These are phyloP conservation scores for Ips nitidus DNA, from an alignment of 1,140 invertebrate genomes.

Conservation along the genomic window DNA sequence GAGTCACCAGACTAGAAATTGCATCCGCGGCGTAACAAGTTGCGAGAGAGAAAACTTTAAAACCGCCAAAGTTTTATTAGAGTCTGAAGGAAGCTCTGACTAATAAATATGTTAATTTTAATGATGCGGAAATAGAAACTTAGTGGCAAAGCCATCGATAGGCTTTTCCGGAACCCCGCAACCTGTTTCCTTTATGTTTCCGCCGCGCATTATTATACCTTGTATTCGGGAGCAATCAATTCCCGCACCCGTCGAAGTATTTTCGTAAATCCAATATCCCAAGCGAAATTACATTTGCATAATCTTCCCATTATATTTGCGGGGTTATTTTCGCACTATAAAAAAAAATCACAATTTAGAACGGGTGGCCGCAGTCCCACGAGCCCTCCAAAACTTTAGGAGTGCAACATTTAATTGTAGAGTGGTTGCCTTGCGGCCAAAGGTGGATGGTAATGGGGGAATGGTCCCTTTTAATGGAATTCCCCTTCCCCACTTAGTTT, in stretches of 20 bases:
- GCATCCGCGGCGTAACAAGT: conserved; percentile 11
- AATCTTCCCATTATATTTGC: conserved; percentile 48
- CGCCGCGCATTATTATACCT: conserved; percentile 33
- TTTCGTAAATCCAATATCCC: conserved; percentile 52
- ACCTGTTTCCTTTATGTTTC: conserved; percentile 5
- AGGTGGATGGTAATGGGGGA: neutral
- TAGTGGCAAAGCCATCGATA: neutral
- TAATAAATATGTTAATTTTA: conserved; percentile 33
- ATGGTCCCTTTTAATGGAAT: conserved; percentile 1
- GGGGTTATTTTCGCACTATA: conserved; percentile 8
- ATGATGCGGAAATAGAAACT: conserved; percentile 11
- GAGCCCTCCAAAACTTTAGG: neutral
- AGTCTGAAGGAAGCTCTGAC: conserved; percentile 12
- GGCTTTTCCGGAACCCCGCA: neutral
- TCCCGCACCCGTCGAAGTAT: conserved; percentile 38
- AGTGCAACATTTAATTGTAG: conserved; percentile 1
- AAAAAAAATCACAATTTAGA: neutral
- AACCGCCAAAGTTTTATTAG: conserved; percentile 22
- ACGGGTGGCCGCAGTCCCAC: neutral
- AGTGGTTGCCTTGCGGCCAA: neutral
- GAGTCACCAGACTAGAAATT: conserved; percentile 28
- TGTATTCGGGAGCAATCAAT: conserved; percentile 34
- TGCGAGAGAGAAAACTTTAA: conserved; percentile 20
- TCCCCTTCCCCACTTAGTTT: no score
- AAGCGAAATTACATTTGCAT: conserved; percentile 51